Evolutionary conservation across 2,797 vertebrate genomes (phyloP).

Genomic region (Microctenopoma stevenorrisi): DNA sequence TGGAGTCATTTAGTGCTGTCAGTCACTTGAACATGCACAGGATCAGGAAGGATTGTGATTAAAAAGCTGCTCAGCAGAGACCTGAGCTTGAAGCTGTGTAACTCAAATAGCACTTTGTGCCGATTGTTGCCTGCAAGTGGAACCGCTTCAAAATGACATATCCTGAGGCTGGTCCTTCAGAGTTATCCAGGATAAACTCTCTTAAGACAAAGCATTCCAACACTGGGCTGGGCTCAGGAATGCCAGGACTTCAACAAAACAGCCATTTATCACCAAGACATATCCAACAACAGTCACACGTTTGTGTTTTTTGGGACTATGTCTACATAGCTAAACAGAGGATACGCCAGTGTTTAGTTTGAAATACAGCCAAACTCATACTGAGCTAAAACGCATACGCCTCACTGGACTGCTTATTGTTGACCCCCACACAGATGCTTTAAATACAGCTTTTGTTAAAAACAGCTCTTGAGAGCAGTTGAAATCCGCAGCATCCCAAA

Average conservation of each 20-base stretch:
- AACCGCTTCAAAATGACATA: slow-evolving; percentile 38
- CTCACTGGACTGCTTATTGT: slow-evolving; percentile 41
- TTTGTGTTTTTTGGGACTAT: slow-evolving; percentile 29
- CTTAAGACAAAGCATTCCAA: slow-evolving; percentile 61
- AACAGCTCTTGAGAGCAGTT: slow-evolving; percentile 16
- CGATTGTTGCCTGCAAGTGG: slow-evolving; percentile 32
- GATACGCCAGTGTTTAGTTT: slow-evolving; percentile 48
- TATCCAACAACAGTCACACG: slow-evolving; percentile 21
- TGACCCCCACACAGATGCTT: slow-evolving; percentile 46
- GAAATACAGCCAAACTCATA: slow-evolving; percentile 44
- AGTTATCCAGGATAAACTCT: slow-evolving; percentile 50
- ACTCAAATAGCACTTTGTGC: slow-evolving; percentile 18
- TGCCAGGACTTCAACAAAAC: slow-evolving; percentile 29
- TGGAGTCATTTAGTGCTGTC: slow-evolving; percentile 37
- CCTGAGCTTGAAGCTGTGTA: slow-evolving; percentile 14
- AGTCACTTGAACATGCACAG: slow-evolving; percentile 30
- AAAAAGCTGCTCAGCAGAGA: slow-evolving; percentile 29
- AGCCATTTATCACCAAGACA: slow-evolving; percentile 28
- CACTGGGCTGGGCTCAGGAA: slow-evolving; percentile 44
- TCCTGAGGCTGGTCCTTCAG: slow-evolving; percentile 33
- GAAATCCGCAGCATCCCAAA: slow-evolving; percentile 48
- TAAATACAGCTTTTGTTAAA: slow-evolving; percentile 51
- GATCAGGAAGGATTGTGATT: slow-evolving; percentile 34
- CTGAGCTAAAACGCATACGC: slow-evolving; percentile 44
- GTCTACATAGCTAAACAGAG: slow-evolving; percentile 25